phyloP scores from a whole-genome alignment of 2,888 invertebrate species.

The Cheilosia pagana region DNA sequence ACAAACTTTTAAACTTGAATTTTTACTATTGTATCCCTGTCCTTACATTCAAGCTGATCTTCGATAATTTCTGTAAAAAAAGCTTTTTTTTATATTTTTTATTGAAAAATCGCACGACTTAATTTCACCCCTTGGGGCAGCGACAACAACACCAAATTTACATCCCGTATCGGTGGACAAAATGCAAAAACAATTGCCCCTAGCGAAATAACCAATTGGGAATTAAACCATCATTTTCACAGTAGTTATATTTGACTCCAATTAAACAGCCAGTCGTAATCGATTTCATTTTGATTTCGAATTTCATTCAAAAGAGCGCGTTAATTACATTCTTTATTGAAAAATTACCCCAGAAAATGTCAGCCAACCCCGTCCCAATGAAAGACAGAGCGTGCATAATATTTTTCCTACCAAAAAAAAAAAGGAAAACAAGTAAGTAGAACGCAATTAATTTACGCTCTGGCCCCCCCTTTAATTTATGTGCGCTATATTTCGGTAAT shows the following conservation, averaged over 20 bases:
- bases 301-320: constrained; percentile 42
- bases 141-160: not conserved
- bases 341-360: constrained; percentile 45
- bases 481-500: constrained; percentile 16
- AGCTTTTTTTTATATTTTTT: no score
- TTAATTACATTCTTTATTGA: constrained; percentile 66
- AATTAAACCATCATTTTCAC: constrained; percentile 44
- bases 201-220: constrained; percentile 33
- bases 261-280: constrained; percentile 60
- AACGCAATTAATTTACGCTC: constrained; percentile 63
- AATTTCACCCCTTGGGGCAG: no score
- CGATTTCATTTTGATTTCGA: constrained; percentile 23
- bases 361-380: not conserved
- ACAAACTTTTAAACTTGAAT: no score
- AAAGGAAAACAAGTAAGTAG: constrained; percentile 47
- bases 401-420: constrained; percentile 5
- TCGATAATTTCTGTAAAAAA: no score
- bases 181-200: not conserved
- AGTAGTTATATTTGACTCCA: constrained; percentile 50
- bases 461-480: constrained; percentile 39
- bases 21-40: no score
- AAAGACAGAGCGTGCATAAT: not conserved
- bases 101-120: no score
- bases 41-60: no score
- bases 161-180: not conserved